Percentiles rank a stretch among this genome's conserved stretches.
These are phyloP conservation scores for Ctenomys sociabilis DNA, from an alignment of 2,113 vertebrate species.

Conservation along the genomic window DNA sequence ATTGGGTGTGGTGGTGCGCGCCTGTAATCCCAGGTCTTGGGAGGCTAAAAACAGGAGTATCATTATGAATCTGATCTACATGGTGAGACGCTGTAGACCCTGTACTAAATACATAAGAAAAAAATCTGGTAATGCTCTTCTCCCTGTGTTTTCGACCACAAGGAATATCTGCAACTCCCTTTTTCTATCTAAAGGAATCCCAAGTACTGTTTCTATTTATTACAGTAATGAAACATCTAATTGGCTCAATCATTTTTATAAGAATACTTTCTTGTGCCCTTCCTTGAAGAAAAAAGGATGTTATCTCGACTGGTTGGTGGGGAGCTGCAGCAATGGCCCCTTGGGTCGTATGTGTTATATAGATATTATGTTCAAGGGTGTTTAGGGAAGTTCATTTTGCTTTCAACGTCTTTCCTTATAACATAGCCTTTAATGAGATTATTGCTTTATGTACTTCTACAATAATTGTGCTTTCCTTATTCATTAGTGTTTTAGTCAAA, in stretches of 20 bases:
- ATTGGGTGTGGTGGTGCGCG: too few relatives aligned
- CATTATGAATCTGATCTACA: too few relatives aligned
- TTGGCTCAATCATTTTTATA: neutral
- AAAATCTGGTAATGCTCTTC: neutral
- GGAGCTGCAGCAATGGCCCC: neutral
- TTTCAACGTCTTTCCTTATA: neutral
- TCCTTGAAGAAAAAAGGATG: neutral
- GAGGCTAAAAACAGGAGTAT: too few relatives aligned
- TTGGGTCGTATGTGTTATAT: neutral
- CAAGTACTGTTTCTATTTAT: neutral
- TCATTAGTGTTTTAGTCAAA: neutral
- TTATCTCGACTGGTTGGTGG: neutral
- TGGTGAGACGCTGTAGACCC: too few relatives aligned
- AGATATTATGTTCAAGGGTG: neutral
- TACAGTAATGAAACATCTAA: neutral
- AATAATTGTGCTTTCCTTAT: conserved; percentile 13
- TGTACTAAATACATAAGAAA: too few relatives aligned
- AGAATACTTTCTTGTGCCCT: neutral
- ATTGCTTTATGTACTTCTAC: neutral
- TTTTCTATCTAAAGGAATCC: neutral
- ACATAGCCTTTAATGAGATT: neutral
- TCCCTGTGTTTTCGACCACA: neutral
- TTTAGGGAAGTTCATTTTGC: neutral
- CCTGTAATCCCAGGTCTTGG: too few relatives aligned
- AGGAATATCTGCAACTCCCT: neutral